phyloP scores from a whole-genome alignment of 92 coral and sea anemone species.

The Diadumene lineata region DNA sequence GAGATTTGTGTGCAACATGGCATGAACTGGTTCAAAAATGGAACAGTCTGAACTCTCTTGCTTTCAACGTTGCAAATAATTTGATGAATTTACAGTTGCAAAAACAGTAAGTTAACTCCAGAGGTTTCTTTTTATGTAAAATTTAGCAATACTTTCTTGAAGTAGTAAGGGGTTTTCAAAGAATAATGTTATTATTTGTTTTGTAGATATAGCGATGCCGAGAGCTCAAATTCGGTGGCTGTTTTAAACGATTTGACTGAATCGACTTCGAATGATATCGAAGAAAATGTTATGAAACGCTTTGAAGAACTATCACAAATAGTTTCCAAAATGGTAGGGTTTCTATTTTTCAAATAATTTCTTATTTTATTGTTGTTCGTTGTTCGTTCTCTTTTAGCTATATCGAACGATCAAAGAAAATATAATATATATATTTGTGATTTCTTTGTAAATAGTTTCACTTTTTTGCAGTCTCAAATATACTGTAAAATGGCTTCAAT shows the following conservation, averaged over 20 bases:
- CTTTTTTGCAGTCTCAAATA: conserved; percentile 63
- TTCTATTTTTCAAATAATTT: too few species aligned
- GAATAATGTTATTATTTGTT: neutral
- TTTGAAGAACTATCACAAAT: conserved; percentile 83
- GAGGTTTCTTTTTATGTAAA: neutral
- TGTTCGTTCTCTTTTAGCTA: too few species aligned
- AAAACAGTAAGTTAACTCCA: conserved; percentile 63
- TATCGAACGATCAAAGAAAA: too few species aligned
- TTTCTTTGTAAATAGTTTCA: neutral
- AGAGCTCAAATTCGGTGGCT: conserved; percentile 39
- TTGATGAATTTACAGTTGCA: conserved; percentile 82
- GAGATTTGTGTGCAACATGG: conserved; percentile 86
- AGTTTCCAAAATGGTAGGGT: conserved; percentile 29
- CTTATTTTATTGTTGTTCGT: neutral
- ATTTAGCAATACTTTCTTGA: too few species aligned
- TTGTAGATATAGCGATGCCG: conserved; percentile 36
- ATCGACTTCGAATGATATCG: conserved; percentile 35
- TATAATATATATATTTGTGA: too few species aligned
- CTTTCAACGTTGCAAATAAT: conserved; percentile 79
- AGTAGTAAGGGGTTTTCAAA: neutral
- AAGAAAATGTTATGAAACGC: conserved; percentile 62
- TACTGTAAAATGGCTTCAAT: conserved; percentile 70
- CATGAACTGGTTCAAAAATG: conserved; percentile 84
- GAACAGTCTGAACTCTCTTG: conserved; percentile 66
- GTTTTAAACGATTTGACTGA: conserved; percentile 47